These are phyloP conservation scores for Lissonota sp. DNA, from an alignment of 2,888 invertebrate species.

Conservation along the genomic window DNA sequence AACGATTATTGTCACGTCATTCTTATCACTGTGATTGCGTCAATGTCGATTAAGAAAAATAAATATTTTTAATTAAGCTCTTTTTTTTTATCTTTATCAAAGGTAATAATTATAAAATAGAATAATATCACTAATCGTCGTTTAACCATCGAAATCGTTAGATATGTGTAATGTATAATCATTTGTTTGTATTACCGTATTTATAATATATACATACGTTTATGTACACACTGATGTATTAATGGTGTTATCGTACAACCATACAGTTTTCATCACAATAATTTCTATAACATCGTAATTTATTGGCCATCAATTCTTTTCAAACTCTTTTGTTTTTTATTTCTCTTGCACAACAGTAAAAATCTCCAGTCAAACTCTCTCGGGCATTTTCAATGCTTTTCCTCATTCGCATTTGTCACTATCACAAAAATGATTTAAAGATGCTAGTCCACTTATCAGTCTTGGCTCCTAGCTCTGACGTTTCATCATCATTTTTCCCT, in stretches of 20 bases:
- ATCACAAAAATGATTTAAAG: constrained; percentile 68
- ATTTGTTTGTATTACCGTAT: constrained; percentile 43
- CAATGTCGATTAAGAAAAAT: too few species aligned
- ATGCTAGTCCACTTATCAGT: constrained; percentile 79
- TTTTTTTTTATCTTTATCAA: constrained; percentile 47
- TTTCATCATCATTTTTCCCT: constrained; percentile 51
- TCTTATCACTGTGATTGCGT: too few species aligned
- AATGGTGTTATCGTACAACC: constrained; percentile 76
- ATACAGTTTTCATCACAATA: constrained; percentile 74
- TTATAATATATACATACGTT: constrained; percentile 63
- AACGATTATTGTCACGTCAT: too few species aligned
- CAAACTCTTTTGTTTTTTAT: constrained; percentile 60
- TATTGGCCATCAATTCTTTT: constrained; percentile 70
- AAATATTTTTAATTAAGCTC: too few species aligned
- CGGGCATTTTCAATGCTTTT: constrained; percentile 34
- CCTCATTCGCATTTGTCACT: constrained; percentile 12
- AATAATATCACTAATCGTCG: constrained; percentile 77
- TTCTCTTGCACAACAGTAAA: constrained; percentile 41
- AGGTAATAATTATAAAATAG: constrained; percentile 76
- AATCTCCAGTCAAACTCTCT: constrained; percentile 7
- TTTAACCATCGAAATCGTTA: constrained; percentile 73
- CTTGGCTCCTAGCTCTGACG: constrained; percentile 77
- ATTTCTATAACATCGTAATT: constrained; percentile 71
- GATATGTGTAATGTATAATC: constrained; percentile 77
- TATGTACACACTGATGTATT: constrained; percentile 63